Conservation (phyloP, 2,797 vertebrate genomes). For the Xenops minutus region DNA sequence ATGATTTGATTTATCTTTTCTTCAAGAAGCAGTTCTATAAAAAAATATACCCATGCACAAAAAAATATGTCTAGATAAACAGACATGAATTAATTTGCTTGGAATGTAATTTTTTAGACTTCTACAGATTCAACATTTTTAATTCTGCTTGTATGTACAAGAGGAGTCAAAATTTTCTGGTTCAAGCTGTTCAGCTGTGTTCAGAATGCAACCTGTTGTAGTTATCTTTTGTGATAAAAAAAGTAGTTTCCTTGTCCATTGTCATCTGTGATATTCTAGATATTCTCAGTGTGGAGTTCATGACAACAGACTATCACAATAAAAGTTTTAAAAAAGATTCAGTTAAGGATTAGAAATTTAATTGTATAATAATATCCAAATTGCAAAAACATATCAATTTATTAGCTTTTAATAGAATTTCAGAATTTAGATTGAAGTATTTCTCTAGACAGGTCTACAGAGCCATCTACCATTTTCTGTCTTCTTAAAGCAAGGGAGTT, state of each 20-base stretch:
- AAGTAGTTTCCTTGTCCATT: background rate
- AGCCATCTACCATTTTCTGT: background rate
- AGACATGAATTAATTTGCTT: background rate
- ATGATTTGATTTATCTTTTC: background rate
- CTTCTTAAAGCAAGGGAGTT: background rate
- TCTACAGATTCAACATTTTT: background rate
- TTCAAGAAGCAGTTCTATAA: background rate
- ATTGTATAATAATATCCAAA: background rate
- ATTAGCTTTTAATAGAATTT: background rate
- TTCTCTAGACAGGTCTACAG: background rate
- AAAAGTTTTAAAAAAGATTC: background rate
- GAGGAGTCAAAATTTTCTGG: background rate
- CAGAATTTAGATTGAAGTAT: background rate
- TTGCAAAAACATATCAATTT: background rate
- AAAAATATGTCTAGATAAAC: background rate
- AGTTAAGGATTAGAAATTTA: background rate
- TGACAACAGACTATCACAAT: background rate
- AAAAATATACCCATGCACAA: background rate
- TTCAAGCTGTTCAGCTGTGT: background rate
- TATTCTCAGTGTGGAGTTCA: background rate
- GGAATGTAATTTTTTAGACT: background rate
- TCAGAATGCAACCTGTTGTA: background rate
- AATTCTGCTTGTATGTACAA: background rate
- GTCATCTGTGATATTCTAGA: background rate
- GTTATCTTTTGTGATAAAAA: background rate